Percentiles rank a stretch among this genome's conserved stretches.
Evolutionary conservation across 1,140 invertebrate species (phyloP).

Genomic region (Cyphomyrmex costatus): DNA sequence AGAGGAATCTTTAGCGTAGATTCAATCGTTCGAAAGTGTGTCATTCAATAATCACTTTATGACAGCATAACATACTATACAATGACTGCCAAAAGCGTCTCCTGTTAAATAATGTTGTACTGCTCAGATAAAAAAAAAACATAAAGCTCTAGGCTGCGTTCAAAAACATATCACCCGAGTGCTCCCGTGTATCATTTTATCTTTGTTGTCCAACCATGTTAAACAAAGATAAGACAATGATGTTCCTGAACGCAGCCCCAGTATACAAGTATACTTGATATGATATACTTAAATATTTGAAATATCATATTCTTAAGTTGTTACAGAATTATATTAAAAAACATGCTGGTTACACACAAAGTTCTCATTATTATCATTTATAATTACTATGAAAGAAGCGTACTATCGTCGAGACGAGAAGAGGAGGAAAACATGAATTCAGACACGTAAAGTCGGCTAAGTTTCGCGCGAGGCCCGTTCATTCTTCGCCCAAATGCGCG

Average conservation of each 20-base stretch:
- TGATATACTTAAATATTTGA: no score
- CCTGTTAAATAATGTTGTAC: no score
- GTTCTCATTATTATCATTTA: background rate
- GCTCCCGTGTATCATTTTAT: no score
- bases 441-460: background rate
- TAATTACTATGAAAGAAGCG: background rate
- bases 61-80: background rate
- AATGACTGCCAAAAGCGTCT: no score
- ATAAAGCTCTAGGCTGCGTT: no score
- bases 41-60: background rate
- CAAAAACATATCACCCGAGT: no score
- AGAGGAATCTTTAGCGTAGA: background rate
- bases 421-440: background rate
- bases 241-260: no score
- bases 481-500: background rate
- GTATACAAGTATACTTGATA: no score
- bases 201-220: no score
- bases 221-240: no score
- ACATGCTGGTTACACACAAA: background rate
- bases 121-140: no score
- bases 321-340: background rate
- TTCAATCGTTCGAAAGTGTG: background rate
- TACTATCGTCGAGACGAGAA: background rate
- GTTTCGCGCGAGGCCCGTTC: constrained; percentile 8
- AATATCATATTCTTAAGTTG: no score